Evolutionary conservation across 2,888 invertebrate genomes (phyloP).

Genomic region (Ceraclea dissimilis): DNA sequence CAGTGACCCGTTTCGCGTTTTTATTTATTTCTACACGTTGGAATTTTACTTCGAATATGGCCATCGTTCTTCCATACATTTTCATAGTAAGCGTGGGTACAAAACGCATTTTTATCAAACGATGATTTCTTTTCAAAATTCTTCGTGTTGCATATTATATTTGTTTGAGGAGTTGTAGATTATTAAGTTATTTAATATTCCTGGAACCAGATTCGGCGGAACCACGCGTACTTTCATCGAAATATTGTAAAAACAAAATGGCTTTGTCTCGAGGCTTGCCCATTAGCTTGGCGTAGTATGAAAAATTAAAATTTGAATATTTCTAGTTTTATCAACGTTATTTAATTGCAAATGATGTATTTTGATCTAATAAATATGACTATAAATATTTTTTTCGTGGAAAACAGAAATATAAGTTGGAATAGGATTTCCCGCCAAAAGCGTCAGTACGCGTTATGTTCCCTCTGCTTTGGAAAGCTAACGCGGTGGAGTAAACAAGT

Average conservation of each 20-base stretch:
- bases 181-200: conserved; percentile 41
- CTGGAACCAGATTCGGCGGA: conserved; percentile 35
- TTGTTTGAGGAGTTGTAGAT: conserved; percentile 46
- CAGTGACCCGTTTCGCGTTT: conserved; percentile 35
- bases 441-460: conserved; percentile 30
- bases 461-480: neutral
- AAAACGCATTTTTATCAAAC: conserved; percentile 27
- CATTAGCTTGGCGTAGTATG: conserved; percentile 21
- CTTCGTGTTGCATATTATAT: conserved; percentile 40
- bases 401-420: conserved; percentile 29
- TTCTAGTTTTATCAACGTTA: conserved; percentile 27
- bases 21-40: conserved; percentile 38
- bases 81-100: conserved; percentile 34
- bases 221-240: conserved; percentile 33
- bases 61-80: conserved; percentile 45
- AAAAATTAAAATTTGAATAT: conserved; percentile 25
- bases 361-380: conserved; percentile 11
- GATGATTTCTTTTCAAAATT: conserved; percentile 49
- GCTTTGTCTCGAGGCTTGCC: conserved; percentile 38
- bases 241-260: conserved; percentile 53
- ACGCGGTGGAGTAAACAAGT: conserved; percentile 15
- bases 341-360: conserved; percentile 8
- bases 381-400: conserved; percentile 19
- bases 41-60: conserved; percentile 51
- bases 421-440: conserved; percentile 47